A percentile compares a stretch with the other conserved stretches of the same genome.
These are phyloP conservation scores for Eretmochelys imbricata DNA, from an alignment of 2,113 vertebrate species.

Conservation along the genomic window DNA sequence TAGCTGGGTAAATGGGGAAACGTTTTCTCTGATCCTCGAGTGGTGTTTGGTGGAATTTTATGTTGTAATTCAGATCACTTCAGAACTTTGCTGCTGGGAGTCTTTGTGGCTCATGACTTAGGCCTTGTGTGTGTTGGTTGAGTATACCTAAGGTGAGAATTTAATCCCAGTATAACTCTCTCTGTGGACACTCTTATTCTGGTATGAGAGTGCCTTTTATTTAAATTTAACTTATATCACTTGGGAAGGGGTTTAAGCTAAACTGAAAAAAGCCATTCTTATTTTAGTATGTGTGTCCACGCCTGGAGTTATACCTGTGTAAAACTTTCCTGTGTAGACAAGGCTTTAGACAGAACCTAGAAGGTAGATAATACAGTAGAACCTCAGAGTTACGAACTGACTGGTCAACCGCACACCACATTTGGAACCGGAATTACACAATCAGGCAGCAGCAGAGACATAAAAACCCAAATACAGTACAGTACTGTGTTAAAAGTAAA, in stretches of 20 bases:
- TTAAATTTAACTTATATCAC: too few relatives aligned
- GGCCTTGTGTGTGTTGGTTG: neutral
- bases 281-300: too few relatives aligned
- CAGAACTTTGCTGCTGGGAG: neutral
- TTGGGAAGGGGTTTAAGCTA: neutral
- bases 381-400: too few relatives aligned
- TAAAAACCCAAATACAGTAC: too few relatives aligned
- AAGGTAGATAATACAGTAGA: neutral
- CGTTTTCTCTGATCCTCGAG: neutral
- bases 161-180: neutral
- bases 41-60: neutral
- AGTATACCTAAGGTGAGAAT: neutral
- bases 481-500: too few relatives aligned
- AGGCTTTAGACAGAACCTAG: rapidly evolving
- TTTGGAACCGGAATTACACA: too few relatives aligned
- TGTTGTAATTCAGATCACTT: neutral
- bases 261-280: neutral
- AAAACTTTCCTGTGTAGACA: neutral
- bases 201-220: neutral
- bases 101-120: neutral
- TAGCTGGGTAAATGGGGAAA: neutral
- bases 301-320: rapidly evolving
- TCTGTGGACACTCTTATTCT: neutral
- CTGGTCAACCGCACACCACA: too few relatives aligned
- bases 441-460: too few relatives aligned